Conservation (phyloP, 2,113 vertebrate genomes). For the Antechinus stuartii region DNA sequence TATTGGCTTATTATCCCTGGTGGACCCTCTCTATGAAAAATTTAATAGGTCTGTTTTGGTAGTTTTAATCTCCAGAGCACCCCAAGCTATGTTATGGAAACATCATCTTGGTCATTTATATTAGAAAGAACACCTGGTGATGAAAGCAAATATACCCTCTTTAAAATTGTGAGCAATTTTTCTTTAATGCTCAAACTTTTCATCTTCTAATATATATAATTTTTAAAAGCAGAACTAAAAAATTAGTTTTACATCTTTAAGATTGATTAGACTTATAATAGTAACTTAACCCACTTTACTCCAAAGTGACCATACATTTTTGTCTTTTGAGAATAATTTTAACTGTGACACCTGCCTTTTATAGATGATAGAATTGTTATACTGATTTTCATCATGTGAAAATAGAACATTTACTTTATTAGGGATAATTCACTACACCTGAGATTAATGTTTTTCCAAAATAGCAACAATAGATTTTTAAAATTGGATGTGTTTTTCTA, state of each 20-base stretch:
- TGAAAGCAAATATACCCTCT: conserved; percentile 90
- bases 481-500: conserved; percentile 55
- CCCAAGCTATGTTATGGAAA: conserved; percentile 95
- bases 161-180: conserved; percentile 83
- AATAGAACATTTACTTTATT: conserved; percentile 71
- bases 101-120: conserved; percentile 96
- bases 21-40: conserved; percentile 97
- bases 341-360: conserved; percentile 80
- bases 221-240: conserved; percentile 80
- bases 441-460: conserved; percentile 44
- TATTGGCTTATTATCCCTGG: conserved; percentile 97
- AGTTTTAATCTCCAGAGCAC: conserved; percentile 94
- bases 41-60: conserved; percentile 98
- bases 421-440: conserved; percentile 65
- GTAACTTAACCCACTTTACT: conserved; percentile 78
- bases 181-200: conserved; percentile 84
- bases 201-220: conserved; percentile 83
- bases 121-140: conserved; percentile 95
- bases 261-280: conserved; percentile 78
- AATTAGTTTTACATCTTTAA: conserved; percentile 81
- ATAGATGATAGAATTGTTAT: conserved; percentile 73
- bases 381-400: conserved; percentile 71
- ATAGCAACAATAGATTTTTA: conserved; percentile 61
- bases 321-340: conserved; percentile 79
- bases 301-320: conserved; percentile 76